These are phyloP conservation scores for Drosophila robusta DNA, from an alignment of 2,888 invertebrate species.

Conservation along the genomic window DNA sequence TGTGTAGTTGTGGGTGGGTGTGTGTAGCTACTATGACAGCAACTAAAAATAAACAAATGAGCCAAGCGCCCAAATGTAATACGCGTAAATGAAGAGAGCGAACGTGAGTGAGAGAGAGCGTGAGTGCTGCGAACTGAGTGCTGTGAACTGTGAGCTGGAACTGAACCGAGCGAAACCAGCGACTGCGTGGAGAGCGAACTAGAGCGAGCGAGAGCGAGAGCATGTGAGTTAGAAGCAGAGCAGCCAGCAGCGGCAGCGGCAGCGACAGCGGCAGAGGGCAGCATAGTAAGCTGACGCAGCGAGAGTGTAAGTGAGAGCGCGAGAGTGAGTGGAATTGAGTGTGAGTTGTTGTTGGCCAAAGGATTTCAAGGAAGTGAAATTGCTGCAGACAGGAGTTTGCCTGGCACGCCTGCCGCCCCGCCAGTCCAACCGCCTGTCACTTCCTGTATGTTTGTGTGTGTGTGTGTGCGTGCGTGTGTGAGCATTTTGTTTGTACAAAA, in stretches of 20 bases:
- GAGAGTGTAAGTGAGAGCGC: conserved; percentile 19
- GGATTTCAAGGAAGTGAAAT: conserved; percentile 81
- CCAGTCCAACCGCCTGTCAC: conserved; percentile 56
- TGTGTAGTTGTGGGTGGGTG: conserved; percentile 5
- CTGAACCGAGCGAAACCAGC: conserved; percentile 27
- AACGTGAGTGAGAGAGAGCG: background rate
- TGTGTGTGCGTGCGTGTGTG: conserved; percentile 23
- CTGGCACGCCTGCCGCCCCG: conserved; percentile 9
- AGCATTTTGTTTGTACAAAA: conserved; percentile 56
- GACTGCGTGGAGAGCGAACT: conserved; percentile 52
- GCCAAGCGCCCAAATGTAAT: conserved; percentile 41
- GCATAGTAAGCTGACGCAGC: conserved; percentile 1
- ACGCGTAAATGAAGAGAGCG: background rate
- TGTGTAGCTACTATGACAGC: conserved; percentile 57
- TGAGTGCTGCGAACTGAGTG: conserved; percentile 1
- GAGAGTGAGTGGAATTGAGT: conserved; percentile 23
- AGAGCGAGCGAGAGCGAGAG: conserved; percentile 14
- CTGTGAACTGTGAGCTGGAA: conserved; percentile 27
- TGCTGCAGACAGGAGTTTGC: conserved; percentile 76
- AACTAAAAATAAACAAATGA: conserved; percentile 80
- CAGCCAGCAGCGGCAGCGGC: background rate
- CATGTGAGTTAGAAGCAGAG: conserved; percentile 9
- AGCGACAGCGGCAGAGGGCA: background rate
- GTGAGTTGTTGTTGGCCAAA: conserved; percentile 51
- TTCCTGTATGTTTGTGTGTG: conserved; percentile 56